phyloP scores from a whole-genome alignment of 2,113 vertebrate species.

The Brienomyrus longianalis region DNA sequence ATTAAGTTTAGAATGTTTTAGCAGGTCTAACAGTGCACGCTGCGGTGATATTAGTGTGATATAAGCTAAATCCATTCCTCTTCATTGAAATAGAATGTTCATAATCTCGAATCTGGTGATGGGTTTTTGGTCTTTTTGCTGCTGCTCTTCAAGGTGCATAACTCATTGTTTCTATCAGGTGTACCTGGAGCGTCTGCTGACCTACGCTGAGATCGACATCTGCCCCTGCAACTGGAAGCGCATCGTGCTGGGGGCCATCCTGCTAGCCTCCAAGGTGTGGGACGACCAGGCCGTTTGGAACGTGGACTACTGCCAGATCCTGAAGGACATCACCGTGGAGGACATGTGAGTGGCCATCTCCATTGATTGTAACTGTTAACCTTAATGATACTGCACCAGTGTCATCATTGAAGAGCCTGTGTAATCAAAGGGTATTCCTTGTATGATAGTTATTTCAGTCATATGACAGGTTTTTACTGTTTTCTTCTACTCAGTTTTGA shows the following conservation, averaged over 20 bases:
- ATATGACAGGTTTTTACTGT: neutral
- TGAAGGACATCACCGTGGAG: slow-evolving; percentile 88
- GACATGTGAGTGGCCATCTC: slow-evolving; percentile 75
- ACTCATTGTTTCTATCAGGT: slow-evolving; percentile 61
- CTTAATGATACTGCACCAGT: neutral
- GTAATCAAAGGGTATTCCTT: neutral
- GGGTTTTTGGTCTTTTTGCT: neutral
- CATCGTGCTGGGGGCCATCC: slow-evolving; percentile 90
- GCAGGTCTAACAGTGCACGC: neutral
- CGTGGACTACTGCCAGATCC: slow-evolving; percentile 97
- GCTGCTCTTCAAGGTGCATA: neutral
- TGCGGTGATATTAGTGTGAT: neutral
- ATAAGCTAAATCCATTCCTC: neutral
- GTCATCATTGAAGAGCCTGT: neutral
- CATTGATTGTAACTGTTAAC: neutral
- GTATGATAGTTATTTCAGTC: neutral
- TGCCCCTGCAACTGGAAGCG: slow-evolving; percentile 96
- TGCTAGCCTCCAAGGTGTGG: slow-evolving; percentile 97
- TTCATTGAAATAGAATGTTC: neutral
- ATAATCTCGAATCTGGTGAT: neutral
- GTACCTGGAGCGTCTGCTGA: slow-evolving; percentile 92
- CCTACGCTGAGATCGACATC: slow-evolving; percentile 96
- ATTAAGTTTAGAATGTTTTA: neutral
- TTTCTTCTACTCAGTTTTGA: neutral
- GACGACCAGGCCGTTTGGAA: slow-evolving; percentile 99